phyloP scores from a whole-genome alignment of 2,888 invertebrate species.

The Meghimatium bilineatum region DNA sequence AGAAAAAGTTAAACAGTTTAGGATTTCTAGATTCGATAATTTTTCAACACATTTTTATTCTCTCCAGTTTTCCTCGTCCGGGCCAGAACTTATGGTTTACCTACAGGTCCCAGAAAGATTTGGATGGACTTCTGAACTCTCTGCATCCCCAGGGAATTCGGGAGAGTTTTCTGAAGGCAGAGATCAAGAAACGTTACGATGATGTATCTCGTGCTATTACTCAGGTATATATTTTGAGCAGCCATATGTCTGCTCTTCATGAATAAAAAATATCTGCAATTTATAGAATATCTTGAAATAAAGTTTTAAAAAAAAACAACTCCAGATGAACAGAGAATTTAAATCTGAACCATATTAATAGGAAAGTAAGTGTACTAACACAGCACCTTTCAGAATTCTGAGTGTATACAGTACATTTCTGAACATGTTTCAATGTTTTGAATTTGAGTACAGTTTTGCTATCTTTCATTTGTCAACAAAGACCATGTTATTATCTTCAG shows the following conservation, averaged over 20 bases:
- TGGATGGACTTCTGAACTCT: constrained; percentile 67
- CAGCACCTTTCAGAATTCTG: too few species aligned
- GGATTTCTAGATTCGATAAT: neutral
- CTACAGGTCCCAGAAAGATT: constrained; percentile 66
- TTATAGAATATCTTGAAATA: too few species aligned
- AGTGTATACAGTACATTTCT: too few species aligned
- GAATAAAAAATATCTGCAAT: too few species aligned
- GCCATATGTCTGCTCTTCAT: too few species aligned
- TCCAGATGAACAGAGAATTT: too few species aligned
- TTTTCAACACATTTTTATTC: neutral
- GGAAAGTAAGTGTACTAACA: too few species aligned
- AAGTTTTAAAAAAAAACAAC: too few species aligned
- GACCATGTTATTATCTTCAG: neutral
- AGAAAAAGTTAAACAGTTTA: neutral
- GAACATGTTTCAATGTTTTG: too few species aligned
- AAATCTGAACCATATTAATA: too few species aligned
- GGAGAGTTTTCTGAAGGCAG: constrained; percentile 70
- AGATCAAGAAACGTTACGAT: constrained; percentile 66
- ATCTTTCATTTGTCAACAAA: neutral
- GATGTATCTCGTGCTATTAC: constrained; percentile 61
- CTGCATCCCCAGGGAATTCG: constrained; percentile 73
- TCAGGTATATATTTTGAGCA: constrained; percentile 7
- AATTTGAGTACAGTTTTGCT: too few species aligned
- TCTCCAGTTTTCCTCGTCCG: constrained; percentile 66
- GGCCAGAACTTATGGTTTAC: constrained; percentile 77